Evolutionary conservation across 2,113 vertebrate genomes (phyloP).

Genomic region (Bos indicus): DNA sequence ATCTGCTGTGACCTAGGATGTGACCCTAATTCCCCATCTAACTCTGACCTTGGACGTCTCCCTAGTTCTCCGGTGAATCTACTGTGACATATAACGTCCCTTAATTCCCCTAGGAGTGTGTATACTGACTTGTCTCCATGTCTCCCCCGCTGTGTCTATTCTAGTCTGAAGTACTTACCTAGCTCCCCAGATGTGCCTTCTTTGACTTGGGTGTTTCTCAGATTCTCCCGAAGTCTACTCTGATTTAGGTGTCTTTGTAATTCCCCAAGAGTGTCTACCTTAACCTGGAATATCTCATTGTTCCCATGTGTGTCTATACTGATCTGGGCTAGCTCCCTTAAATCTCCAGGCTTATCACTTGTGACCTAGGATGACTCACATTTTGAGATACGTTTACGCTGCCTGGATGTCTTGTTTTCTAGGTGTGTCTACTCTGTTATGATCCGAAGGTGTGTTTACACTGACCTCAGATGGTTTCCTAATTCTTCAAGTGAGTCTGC

Average conservation of each 20-base stretch:
- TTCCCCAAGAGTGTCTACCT: background rate
- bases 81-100: background rate
- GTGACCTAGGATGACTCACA: too few species aligned
- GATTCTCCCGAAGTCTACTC: background rate
- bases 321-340: background rate
- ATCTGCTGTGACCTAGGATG: background rate
- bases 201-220: background rate
- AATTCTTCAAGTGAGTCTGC: background rate
- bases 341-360: background rate
- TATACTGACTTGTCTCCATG: too few species aligned
- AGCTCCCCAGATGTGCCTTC: background rate
- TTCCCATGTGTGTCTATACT: background rate
- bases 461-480: background rate
- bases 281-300: background rate
- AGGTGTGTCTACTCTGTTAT: background rate
- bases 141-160: background rate
- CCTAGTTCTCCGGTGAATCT: background rate
- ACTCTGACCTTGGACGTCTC: background rate
- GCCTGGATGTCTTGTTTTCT: background rate
- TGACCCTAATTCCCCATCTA: background rate
- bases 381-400: background rate
- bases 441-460: background rate
- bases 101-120: background rate
- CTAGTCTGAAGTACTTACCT: background rate
- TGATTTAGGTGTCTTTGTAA: background rate